Conservation (phyloP, 2,888 invertebrate genomes). For the Crocallis elinguaria region DNA sequence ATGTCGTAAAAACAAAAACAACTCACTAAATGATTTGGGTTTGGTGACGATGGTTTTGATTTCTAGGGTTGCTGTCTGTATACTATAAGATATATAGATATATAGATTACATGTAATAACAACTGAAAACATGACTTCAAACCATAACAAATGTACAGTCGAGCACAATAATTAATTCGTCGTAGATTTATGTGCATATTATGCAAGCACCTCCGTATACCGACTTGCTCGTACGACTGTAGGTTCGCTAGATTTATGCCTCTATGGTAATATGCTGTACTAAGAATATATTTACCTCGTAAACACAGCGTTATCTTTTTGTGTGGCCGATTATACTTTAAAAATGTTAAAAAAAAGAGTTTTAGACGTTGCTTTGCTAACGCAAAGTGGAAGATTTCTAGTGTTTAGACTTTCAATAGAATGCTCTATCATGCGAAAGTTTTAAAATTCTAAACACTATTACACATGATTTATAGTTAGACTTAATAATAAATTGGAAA, state of each 20-base stretch:
- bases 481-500: too few species aligned
- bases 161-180: slow-evolving; percentile 74
- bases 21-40: too few species aligned
- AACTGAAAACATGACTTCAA: slow-evolving; percentile 9
- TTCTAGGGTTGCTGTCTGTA: too few species aligned
- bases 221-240: slow-evolving; percentile 47
- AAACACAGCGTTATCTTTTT: slow-evolving; percentile 42
- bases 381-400: not conserved
- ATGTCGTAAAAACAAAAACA: too few species aligned
- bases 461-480: too few species aligned
- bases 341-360: slow-evolving; percentile 35
- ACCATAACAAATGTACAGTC: slow-evolving; percentile 41
- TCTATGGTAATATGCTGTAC: slow-evolving; percentile 52
- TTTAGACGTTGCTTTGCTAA: slow-evolving; percentile 13
- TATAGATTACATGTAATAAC: too few species aligned
- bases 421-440: too few species aligned
- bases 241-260: slow-evolving; percentile 53
- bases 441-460: too few species aligned
- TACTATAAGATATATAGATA: too few species aligned
- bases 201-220: slow-evolving; percentile 55
- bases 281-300: slow-evolving; percentile 51
- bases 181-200: slow-evolving; percentile 78
- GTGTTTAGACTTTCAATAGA: not conserved
- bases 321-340: slow-evolving; percentile 46
- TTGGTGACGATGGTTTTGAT: too few species aligned